Evolutionary conservation across 2,113 vertebrate species (phyloP), one percentile per base, ranked within the genome.

Genomic region (Zosterops japonicus): DNA sequence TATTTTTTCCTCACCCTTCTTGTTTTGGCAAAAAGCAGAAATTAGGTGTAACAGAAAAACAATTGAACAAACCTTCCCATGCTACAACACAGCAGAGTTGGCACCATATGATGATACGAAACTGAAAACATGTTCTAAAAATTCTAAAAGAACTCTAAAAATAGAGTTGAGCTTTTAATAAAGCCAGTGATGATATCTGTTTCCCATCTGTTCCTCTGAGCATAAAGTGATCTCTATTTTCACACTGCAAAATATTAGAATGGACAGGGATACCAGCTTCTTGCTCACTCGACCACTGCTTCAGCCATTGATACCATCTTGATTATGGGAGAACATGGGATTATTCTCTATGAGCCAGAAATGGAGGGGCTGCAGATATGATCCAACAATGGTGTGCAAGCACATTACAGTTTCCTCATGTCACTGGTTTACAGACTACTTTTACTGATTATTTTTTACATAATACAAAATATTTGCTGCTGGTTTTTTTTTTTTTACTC

Each of bases 71-170:
- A 82, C 63, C 46, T 80, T 57, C 53, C 64, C 61, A 71, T 52
- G n/a, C 20, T 63, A 67, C 60, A 83, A 33, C 31, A 74, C 8
- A 86, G 90, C 29, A 44, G 79, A 93, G 28, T 14, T 95, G 64
- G 71, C 76, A 92, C 60, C 71, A 81, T 42, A 74, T 6, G 50
- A 90, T 39, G 68, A 61, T 39, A 89, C 8, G 27, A 81, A 70
- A 78, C 77, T 49, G 72, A 89, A 95, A 95, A 91, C 55, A 86
- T 23, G 33, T 61, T 95, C 84, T 93, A 93, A 91, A 93, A 93
- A 76, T 76, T 87, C 55, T 57, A n/a, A 61, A 89, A 72, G 53
- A 83, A 83, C 35, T 88, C 61, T 92, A 93, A 95, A 94, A 72
- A 87, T 69, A 94, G 61, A 50, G 41, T 21, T 79, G 70, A 76